Conservation (phyloP, 2,888 invertebrate species). For the Eristalinus aeneus region DNA sequence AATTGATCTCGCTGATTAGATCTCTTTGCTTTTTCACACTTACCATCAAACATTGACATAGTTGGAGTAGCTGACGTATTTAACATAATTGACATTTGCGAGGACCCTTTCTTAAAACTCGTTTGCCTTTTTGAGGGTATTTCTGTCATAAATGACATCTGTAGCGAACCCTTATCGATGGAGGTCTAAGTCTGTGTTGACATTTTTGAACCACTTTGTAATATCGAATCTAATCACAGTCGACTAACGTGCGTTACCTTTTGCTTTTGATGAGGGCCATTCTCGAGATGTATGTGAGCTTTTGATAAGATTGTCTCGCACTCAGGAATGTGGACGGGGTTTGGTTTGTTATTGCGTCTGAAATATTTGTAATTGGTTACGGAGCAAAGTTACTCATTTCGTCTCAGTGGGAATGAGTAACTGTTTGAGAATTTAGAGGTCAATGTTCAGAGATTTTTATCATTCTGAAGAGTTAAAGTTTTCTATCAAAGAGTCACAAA, state of each 20-base stretch:
- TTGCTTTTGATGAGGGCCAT: neutral
- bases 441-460: neutral
- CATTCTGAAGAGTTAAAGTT: neutral
- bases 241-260: neutral
- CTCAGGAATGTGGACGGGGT: neutral
- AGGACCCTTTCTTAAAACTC: too few species aligned
- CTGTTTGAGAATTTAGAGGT: neutral
- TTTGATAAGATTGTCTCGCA: neutral
- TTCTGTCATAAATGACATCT: neutral
- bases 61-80: neutral
- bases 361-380: neutral
- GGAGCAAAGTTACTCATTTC: neutral
- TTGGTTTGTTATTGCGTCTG: neutral
- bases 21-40: neutral
- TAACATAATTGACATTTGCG: neutral
- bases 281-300: neutral
- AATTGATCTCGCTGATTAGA: neutral
- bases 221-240: neutral
- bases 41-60: neutral
- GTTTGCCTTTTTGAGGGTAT: neutral
- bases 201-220: neutral
- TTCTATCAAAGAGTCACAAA: too few species aligned
- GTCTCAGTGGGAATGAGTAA: neutral
- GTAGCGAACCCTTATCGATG: neutral
- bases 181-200: neutral